Evolutionary conservation across 2,797 vertebrate genomes (phyloP).

Genomic region (Gila robusta): DNA sequence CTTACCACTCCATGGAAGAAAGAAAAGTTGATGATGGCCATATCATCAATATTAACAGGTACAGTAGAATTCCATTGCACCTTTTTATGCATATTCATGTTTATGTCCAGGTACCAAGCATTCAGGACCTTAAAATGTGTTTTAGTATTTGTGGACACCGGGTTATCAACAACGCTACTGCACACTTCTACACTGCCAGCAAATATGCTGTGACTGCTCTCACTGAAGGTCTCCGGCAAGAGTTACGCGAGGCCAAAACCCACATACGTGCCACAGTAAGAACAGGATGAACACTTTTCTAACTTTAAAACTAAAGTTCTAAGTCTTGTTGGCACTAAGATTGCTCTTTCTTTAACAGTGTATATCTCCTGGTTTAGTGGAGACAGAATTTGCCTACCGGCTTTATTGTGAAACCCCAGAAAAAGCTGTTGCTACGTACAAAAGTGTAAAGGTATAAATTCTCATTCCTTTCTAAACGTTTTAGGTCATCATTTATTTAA

Average conservation of each 20-base stretch:
- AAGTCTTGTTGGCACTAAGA: neutral
- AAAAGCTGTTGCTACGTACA: conserved; percentile 79
- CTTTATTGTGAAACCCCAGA: conserved; percentile 75
- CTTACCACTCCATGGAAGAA: conserved; percentile 92
- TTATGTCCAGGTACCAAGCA: neutral
- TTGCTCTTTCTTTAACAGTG: conserved; percentile 74
- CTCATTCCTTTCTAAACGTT: neutral
- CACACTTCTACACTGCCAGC: conserved; percentile 88
- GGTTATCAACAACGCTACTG: conserved; percentile 67
- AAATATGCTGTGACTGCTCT: conserved; percentile 88
- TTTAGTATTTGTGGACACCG: conserved; percentile 86
- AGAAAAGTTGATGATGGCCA: conserved; percentile 88
- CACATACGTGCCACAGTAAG: conserved; percentile 88
- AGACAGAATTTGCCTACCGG: conserved; percentile 84
- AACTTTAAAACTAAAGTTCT: no score
- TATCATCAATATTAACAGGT: conserved; percentile 93
- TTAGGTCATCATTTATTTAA: neutral
- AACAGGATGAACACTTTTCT: neutral
- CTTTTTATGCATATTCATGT: neutral
- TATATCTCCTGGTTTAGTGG: conserved; percentile 89
- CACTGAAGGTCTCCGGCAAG: conserved; percentile 89
- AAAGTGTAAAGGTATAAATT: conserved; percentile 79
- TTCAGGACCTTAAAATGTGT: neutral
- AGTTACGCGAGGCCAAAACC: conserved; percentile 83
- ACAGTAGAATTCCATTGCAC: neutral